A percentile compares a stretch with the other conserved stretches of the same genome.
These are phyloP conservation scores for Leucania comma DNA, from an alignment of 2,888 invertebrate genomes.

Conservation along the genomic window DNA sequence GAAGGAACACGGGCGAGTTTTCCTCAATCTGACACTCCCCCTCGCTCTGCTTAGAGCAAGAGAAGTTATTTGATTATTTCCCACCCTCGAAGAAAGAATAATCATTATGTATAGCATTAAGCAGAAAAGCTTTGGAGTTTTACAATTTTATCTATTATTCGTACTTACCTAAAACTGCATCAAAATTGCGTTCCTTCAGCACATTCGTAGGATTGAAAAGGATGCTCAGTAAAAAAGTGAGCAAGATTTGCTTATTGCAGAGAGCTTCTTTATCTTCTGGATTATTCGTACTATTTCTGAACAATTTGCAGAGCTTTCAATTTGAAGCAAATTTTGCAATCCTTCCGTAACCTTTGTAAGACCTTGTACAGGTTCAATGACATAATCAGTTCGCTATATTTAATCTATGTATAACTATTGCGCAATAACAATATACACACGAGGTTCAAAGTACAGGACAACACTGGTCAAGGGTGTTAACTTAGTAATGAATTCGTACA, in stretches of 20 bases:
- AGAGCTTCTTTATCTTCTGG: not conserved
- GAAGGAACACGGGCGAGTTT: no score
- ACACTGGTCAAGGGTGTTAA: slow-evolving; percentile 18
- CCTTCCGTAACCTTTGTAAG: slow-evolving; percentile 4
- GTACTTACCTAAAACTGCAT: not conserved
- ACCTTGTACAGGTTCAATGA: slow-evolving; percentile 34
- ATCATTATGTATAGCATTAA: not conserved
- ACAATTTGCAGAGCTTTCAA: not conserved
- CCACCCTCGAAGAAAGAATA: no score
- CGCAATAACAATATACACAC: slow-evolving; percentile 28
- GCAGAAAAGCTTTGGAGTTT: not conserved
- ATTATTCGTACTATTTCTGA: not conserved
- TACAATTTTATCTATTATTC: not conserved
- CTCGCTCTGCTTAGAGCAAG: no score
- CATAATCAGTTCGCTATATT: slow-evolving; percentile 19
- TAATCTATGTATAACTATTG: slow-evolving; percentile 20
- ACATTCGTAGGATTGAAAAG: not conserved
- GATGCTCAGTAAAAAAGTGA: not conserved
- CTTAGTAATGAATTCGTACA: slow-evolving; percentile 7
- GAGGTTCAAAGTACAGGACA: slow-evolving; percentile 45
- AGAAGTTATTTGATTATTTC: no score
- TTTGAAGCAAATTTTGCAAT: not conserved
- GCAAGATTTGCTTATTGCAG: not conserved
- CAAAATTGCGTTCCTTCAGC: not conserved
- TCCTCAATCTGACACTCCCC: no score